Base-by-base conservation (phyloP, 2,888 invertebrate genomes). In the Tuta absoluta region DNA sequence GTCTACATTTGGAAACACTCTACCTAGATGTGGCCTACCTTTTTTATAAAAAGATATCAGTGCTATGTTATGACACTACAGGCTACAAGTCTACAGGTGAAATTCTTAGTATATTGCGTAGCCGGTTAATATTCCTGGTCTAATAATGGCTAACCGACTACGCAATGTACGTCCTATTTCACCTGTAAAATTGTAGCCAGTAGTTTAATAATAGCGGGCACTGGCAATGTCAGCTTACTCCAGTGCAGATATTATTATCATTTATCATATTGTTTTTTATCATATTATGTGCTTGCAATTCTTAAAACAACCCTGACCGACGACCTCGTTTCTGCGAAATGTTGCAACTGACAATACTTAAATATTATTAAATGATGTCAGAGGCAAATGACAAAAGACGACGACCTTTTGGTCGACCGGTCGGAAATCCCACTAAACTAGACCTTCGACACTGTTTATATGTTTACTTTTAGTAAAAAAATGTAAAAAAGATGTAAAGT, bases 321-420 rank as follows among this genome's bases (percentile, higher is more conserved):
- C 38, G 73, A 67, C 74, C 73, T 70, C 58, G 49, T 11, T 56
- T 62, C 23, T 60, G 48, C 14, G 60, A 69, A 70, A 63, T 66
- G 67, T 69, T 68, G 65, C 65, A 65, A 61, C 33, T 33, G 4
- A 10, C 8, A 33, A 33, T 8, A n/a, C n/a, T n/a, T 57, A 53
- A 56, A 56, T 24, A 56, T 23, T 56, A 56, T 56, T 33, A 0
- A 33, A 23, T 53, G 49, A 53, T 53, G 51, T 56, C 56, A 28
- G 14, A 53, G 23, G 23, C 12, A 56, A 1, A 56, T 17, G 33
- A 28, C 23, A 58, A 56, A 56, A 49, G 56, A 59, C 58, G 53
- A 23, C 60, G 66, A 65, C 68, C 66, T 68, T 66, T 11, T 14
- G 62, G 21, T 53, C 12, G 14, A 62, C 65, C 49, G 66, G 75